Base-by-base conservation (phyloP, 2,113 vertebrate species). In the Halichoeres trimaculatus region DNA sequence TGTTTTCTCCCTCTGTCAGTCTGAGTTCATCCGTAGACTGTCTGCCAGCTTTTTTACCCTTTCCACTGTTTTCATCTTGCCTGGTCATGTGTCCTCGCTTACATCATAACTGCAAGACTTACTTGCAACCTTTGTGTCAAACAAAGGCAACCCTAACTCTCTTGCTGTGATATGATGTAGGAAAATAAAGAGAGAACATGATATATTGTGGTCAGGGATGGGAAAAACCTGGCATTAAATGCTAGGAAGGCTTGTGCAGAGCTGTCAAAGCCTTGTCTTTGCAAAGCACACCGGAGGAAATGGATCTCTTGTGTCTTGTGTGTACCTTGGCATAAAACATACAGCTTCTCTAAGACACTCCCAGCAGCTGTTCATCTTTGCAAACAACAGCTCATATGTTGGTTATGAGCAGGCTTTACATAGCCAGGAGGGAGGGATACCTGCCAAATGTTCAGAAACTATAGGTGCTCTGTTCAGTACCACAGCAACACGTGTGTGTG, bases 291-390 rank as follows among this genome's bases (percentile, higher is more conserved):
- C 5, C 6, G 16, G 3, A 45, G 45, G 45, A 47, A 48, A 16
- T 16, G 13, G 8, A 34, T 54, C 24, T 1, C 16, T 10, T 30
- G 9, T 61, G 57, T 74, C 54, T 64, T 16, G 26, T 67, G 52
- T 71, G 36, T 71, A 71, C 38, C 54, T 51, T 73, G 48, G 67
- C 63, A 69, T 73, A 30, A 19, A 68, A 55, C 59, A 35, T 68
- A 63, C 48, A 67, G 70, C 51, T 60, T 85, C 55, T 51, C 66
- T 4, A 36, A 69, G 74, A 83, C 52, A 41, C 60, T 80, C 47
- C 13, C 64, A 73, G 52, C 79, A 85, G 81, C 74, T 89, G 82
- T 56, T 78, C 0, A 1, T 70, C 43, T 74, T 65, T 50, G 58
- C 60, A 86, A 84, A 86, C 67, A 83, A 84, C 59, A 83, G 74